Percentiles rank a stretch among this genome's conserved stretches.
Conservation (phyloP, 1,140 invertebrate species). For the Ostrea denselamellosa region DNA sequence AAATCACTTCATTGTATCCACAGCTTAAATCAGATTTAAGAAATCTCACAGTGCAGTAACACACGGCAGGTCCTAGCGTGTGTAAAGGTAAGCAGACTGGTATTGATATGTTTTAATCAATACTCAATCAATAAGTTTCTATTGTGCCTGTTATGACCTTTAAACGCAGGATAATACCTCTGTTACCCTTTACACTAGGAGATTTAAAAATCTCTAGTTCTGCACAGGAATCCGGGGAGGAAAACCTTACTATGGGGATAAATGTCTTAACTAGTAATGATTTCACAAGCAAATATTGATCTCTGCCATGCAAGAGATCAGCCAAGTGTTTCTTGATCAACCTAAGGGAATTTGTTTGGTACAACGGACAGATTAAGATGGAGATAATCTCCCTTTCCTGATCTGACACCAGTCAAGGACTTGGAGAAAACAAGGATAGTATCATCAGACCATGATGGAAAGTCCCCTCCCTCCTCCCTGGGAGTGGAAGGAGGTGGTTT, state of each 20-base stretch:
- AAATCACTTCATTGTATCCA: neutral
- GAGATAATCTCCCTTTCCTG: neutral
- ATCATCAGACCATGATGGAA: neutral
- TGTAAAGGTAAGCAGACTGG: neutral
- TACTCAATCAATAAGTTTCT: conserved; percentile 26
- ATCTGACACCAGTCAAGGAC: neutral
- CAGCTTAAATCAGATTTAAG: neutral
- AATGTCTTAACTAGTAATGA: neutral
- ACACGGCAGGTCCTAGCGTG: neutral
- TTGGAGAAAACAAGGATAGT: neutral
- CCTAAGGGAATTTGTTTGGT: neutral
- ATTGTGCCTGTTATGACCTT: neutral
- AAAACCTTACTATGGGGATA: neutral
- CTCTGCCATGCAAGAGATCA: neutral
- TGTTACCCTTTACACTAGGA: neutral
- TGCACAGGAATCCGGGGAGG: neutral
- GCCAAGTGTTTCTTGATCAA: neutral
- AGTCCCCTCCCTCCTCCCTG: neutral
- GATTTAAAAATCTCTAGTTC: conserved; percentile 15
- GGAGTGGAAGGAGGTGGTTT: neutral
- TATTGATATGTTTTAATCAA: conserved; percentile 24
- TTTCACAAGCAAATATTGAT: conserved; percentile 21
- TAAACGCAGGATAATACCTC: neutral
- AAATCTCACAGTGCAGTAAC: neutral
- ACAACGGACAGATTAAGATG: neutral